Evolutionary conservation across 2,113 vertebrate species (phyloP), one percentile per base, ranked within the genome.

Genomic region (Chunga burmeisteri): DNA sequence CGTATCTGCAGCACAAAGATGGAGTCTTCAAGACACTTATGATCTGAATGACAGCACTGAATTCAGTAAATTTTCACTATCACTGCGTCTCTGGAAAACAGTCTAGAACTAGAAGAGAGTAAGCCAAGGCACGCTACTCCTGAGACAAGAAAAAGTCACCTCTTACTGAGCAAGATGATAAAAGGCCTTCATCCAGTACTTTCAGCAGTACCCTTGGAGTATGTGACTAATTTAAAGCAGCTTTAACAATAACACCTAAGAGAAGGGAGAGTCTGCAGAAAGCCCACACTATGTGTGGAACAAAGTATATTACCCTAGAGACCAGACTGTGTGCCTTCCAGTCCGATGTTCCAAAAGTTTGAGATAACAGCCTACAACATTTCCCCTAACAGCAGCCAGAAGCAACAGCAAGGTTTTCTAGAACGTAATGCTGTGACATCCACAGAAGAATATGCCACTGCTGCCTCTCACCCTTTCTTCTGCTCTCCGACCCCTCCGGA

Each of bases 401-500:
- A 56, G 44, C 32, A 79, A 36, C 22, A 67, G 67, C 29, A 36
- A 20, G 0, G 0, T 49, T 26, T 63, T 40, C 68, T 16, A 44
- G 18, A 70, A 47, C 20, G 25, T 44, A 42, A 38, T 0, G 23
- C 67, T 71, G 52, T 47, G 38, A 13, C 7, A 46, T 2, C 34
- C 49, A 30, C 30, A 36, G 56, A 50, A 18, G 26, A 70, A 36
- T 1, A 6, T 0, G 9, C 3, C 19, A 34, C 10, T 0, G 4
- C 10, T 16, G 16, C 3, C 63, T 62, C 77, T 80, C 59, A 58
- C 15, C 49, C 46, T 19, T 25, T 27, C 21, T 72, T 79, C 46
- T 38, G 32, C 71, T 67, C 71, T 49, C 34, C 63, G n/a, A 7
- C 19, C 55, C 32, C 44, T 65, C 42, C 3, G 0, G n/a, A 61